Evolutionary conservation across 1,140 invertebrate species (phyloP), one percentile per base, ranked within the genome.

Genomic region (Asobara japonica): DNA sequence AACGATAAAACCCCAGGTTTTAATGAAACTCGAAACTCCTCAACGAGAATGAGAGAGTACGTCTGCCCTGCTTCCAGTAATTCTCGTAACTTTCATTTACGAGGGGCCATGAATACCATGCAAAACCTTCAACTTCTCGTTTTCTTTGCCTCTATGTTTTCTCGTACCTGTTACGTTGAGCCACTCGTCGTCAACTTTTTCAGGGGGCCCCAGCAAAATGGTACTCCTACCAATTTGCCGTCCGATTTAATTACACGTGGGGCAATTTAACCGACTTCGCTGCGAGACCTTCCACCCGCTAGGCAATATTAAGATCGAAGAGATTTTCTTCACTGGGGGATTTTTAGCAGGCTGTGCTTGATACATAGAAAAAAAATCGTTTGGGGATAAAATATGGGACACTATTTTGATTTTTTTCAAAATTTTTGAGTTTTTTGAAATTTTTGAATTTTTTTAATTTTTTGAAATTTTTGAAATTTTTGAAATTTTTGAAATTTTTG

Each of bases 71-170:
- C 36, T 27, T 25, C 22, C n/a, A 29, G 38, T 27, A 38, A 67
- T 67, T 67, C n/a, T 67, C 65, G 65, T 67, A 67, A 67, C 65
- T 67, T 67, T 67, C 65, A 48, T 67, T 67, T 67, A 67, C 65
- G 65, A 67, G 27, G 38, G 65, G 41, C 38, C 36, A 67, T 67
- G 65, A 38, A 67, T 67, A 48, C 41, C 41, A 45, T 67, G 38
- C 22, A 67, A 18, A n/a, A 48, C 22, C 8, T 38, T 8, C 16
- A 20, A 18, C 38, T 20, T 13, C 5, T 29, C 6, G 22, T 11
- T n/a, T 18, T 36, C 13, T 29, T n/a, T 16, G 29, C 22, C 6
- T 38, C 22, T 33, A 45, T 45, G 18, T 45, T 45, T 45, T 16
- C 41, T 7, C 41, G 41, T 45, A 45, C 41, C 41, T 45, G 41